These are phyloP conservation scores for Promerops cafer DNA, from an alignment of 2,113 vertebrate genomes.

Conservation along the genomic window DNA sequence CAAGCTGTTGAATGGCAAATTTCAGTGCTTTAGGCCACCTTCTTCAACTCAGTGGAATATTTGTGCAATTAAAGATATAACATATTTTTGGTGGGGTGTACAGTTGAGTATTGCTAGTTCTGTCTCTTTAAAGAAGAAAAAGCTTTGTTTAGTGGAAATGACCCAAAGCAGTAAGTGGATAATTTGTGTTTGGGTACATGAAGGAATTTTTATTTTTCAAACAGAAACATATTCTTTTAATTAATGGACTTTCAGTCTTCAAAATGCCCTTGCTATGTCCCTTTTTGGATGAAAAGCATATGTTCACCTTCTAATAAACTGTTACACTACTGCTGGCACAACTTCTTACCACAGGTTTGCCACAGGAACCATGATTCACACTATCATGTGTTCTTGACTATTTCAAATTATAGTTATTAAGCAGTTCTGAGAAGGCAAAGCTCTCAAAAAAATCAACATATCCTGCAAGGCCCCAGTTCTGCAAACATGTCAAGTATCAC, in stretches of 20 bases:
- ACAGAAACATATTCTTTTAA: slow-evolving; percentile 1
- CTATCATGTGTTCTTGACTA: slow-evolving; percentile 3
- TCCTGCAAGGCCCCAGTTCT: neutral
- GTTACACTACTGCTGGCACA: slow-evolving; percentile 10
- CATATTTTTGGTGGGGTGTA: neutral
- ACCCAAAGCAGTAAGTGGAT: neutral
- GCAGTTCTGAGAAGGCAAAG: slow-evolving; percentile 17
- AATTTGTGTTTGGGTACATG: neutral
- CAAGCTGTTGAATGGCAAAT: neutral
- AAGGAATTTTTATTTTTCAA: slow-evolving; percentile 16
- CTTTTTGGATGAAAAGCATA: slow-evolving; percentile 1
- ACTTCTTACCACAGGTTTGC: slow-evolving; percentile 36
- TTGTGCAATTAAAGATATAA: slow-evolving; percentile 2
- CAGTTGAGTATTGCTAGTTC: neutral
- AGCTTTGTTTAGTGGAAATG: neutral
- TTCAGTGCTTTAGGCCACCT: neutral
- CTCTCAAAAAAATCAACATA: neutral
- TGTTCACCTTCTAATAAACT: slow-evolving; percentile 41
- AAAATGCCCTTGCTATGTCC: neutral
- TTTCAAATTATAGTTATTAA: slow-evolving; percentile 41
- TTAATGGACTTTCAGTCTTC: slow-evolving; percentile 4
- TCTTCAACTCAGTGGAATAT: neutral
- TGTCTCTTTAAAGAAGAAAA: neutral
- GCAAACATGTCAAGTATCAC: neutral
- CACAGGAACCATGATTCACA: slow-evolving; percentile 60